Evolutionary conservation across 2,888 invertebrate genomes (phyloP), one percentile per base, ranked within the genome.

Genomic region (Drosophila tripunctata): DNA sequence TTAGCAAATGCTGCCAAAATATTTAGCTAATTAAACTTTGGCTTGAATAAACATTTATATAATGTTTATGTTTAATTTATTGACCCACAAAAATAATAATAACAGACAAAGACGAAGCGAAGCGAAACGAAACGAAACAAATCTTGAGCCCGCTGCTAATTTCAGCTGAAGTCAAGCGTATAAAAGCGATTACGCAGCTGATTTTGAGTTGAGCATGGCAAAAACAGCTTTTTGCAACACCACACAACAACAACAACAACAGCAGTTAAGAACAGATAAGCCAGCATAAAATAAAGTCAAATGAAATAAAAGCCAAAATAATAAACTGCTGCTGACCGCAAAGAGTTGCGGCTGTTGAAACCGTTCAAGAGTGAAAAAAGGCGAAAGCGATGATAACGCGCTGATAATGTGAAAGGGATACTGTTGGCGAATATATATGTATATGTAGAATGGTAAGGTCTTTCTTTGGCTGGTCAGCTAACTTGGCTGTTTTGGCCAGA

Each of bases 141-240:
- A 63, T 44, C 58, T 58, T 55, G 50, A 58, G 62, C 86, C 80
- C 83, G 77, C 78, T 83, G 83, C 81, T 78, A 85, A 88, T 89
- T 89, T 81, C 70, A 33, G 67, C 72, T 82, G 77, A 84, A 90
- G 89, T 86, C 89, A 88, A 89, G 90, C 90, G 89, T 87, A 71
- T 80, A 87, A 90, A 87, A 88, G 78, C 89, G 90, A 90, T 90
- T 90, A 90, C 76, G 57, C 76, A 68, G 64, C 21, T 70, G 67
- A 73, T 74, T 73, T 64, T 33, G 21, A 14, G 24, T 2, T 64
- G 44, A 70, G 72, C 58, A 51, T 71, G 79, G 67, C 58, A 30
- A 48, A 65, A 81, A 76, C 80, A 85, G 83, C 65, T 81, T 81
- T 81, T 56, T 41, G 58, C 71, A 58, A 41, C 47, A 48, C 10